Conservation (phyloP, 2,888 invertebrate species). For the Phragmatobia fuliginosa region DNA sequence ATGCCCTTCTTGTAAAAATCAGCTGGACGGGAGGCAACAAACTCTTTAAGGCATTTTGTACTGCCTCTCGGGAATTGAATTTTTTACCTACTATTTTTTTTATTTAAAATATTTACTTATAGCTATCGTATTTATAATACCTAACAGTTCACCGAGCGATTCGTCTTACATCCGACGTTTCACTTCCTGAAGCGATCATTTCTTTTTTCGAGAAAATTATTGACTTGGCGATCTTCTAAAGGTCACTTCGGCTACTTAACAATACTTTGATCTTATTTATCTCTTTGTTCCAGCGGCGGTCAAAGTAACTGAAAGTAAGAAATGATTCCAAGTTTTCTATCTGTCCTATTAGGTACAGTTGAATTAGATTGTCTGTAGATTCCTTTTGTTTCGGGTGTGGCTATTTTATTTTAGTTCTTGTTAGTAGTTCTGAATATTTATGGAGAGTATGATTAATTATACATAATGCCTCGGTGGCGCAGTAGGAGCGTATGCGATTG, state of each 20-base stretch:
- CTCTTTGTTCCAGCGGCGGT: slow-evolving; percentile 20
- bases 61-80: no score
- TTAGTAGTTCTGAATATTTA: slow-evolving; percentile 1
- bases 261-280: slow-evolving; percentile 50
- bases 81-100: no score
- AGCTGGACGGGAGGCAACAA: no score
- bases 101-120: no score
- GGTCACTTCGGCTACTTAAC: slow-evolving; percentile 33
- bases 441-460: not conserved
- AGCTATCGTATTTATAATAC: slow-evolving; percentile 17
- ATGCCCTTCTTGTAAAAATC: no score
- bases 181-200: slow-evolving; percentile 54
- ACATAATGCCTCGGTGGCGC: not conserved
- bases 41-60: no score
- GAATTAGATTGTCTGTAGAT: slow-evolving; percentile 11
- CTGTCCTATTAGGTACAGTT: slow-evolving; percentile 22
- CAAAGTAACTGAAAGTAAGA: slow-evolving; percentile 18
- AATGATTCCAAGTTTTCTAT: slow-evolving; percentile 14
- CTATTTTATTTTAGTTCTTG: not conserved
- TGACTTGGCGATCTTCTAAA: slow-evolving; percentile 36
- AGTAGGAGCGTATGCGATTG: no score
- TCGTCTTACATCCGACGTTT: slow-evolving; percentile 46
- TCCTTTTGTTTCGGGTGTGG: slow-evolving; percentile 3
- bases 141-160: slow-evolving; percentile 30
- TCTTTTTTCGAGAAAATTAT: slow-evolving; percentile 47